phyloP scores from a whole-genome alignment of 1,140 invertebrate species.

The Lepidurus couesii region DNA sequence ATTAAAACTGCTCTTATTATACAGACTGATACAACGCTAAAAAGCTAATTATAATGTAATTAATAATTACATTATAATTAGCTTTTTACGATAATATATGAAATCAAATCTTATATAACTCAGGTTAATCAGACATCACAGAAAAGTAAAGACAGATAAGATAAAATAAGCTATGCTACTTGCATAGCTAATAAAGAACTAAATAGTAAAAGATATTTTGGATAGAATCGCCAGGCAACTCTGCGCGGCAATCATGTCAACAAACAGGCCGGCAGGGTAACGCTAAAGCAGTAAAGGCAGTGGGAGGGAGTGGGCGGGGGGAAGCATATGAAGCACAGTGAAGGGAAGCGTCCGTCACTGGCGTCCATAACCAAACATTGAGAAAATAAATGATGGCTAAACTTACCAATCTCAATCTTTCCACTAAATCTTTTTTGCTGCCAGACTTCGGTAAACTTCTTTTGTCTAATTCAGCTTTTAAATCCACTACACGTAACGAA shows the following conservation, averaged over 20 bases:
- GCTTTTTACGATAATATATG: not conserved
- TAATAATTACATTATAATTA: not conserved
- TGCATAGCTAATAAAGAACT: no score
- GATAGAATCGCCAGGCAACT: not conserved
- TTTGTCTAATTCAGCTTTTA: conserved; percentile 50
- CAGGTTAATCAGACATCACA: no score
- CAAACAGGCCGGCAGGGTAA: not conserved
- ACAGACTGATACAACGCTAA: not conserved
- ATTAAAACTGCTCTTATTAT: not conserved
- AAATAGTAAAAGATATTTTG: not conserved
- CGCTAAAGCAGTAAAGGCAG: not conserved
- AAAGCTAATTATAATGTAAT: no score
- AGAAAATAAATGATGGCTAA: conserved; percentile 23
- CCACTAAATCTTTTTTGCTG: conserved; percentile 49
- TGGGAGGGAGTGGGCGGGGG: not conserved
- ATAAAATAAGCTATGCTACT: no score
- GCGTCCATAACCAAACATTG: conserved; percentile 20
- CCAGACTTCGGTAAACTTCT: conserved; percentile 50
- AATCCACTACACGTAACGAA: conserved; percentile 50
- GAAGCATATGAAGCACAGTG: not conserved
- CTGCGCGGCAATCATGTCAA: not conserved
- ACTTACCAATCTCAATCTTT: conserved; percentile 49
- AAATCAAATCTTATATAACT: no score
- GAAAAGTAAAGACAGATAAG: not conserved
- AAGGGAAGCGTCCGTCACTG: conserved; percentile 23